These are phyloP conservation scores for Oophaga sylvatica DNA, from an alignment of 2,797 vertebrate genomes.

Conservation along the genomic window DNA sequence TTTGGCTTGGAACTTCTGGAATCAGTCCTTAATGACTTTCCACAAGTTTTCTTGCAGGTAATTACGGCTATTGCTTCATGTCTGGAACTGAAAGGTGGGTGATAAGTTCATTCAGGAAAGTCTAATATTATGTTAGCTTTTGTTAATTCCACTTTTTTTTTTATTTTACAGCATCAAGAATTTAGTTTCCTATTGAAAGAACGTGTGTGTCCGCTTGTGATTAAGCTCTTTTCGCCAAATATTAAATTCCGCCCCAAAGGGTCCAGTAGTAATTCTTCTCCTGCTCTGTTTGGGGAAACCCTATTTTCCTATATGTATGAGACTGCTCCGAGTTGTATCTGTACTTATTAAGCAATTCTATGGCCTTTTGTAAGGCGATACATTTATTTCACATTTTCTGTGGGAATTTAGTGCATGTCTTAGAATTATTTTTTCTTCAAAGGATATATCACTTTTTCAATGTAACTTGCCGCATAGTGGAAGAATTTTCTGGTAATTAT, in stretches of 20 bases:
- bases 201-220: conserved; percentile 96
- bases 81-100: neutral
- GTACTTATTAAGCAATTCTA: conserved; percentile 99
- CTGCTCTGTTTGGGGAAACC: conserved; percentile 97
- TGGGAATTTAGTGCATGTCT: too few species aligned
- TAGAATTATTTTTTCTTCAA: too few species aligned
- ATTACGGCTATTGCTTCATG: conserved; percentile 18
- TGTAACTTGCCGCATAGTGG: too few species aligned
- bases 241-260: conserved; percentile 99
- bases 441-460: too few species aligned
- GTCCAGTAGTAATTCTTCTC: conserved; percentile 84
- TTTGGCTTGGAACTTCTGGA: conserved; percentile 97
- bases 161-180: conserved; percentile 88
- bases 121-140: too few species aligned
- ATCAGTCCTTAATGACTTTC: conserved; percentile 97
- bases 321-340: conserved; percentile 94
- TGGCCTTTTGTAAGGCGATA: conserved; percentile 85
- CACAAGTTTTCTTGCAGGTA: conserved; percentile 94
- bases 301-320: conserved; percentile 98
- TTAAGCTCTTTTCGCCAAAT: conserved; percentile 99
- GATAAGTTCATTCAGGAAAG: neutral
- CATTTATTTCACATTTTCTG: neutral
- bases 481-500: too few species aligned
- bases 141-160: conserved; percentile 45
- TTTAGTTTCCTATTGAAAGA: conserved; percentile 99